Percentiles rank a stretch among this genome's conserved stretches.
Conservation (phyloP, 2,888 invertebrate genomes). For the Apamea sordens region DNA sequence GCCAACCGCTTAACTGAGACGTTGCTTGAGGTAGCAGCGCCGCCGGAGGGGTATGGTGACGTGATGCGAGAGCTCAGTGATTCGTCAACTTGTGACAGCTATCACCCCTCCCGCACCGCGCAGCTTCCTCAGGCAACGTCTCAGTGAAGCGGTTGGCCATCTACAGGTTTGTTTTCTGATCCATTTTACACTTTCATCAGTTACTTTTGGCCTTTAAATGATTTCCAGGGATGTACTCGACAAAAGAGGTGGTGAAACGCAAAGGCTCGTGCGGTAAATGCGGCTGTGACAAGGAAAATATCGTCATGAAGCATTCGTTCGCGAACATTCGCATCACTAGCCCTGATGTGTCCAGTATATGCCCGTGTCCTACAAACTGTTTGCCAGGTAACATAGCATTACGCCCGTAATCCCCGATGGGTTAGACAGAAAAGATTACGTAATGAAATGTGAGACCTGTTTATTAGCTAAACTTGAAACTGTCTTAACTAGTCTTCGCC, state of each 20-base stretch:
- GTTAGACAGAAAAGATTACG: too few species aligned
- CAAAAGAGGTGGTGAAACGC: conserved; percentile 72
- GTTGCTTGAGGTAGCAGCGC: too few species aligned
- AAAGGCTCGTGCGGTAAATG: conserved; percentile 75
- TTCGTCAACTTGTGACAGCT: too few species aligned
- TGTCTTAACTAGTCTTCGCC: too few species aligned
- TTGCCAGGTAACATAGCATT: conserved; percentile 69
- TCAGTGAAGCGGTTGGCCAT: background rate
- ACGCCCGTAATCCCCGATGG: background rate
- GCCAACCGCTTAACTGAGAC: too few species aligned
- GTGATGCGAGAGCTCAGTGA: too few species aligned
- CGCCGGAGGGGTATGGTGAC: too few species aligned
- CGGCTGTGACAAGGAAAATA: conserved; percentile 74
- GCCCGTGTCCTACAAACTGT: conserved; percentile 75
- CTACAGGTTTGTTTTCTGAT: background rate
- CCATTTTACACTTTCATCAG: background rate
- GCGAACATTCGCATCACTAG: conserved; percentile 79
- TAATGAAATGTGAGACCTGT: too few species aligned
- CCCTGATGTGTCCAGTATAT: conserved; percentile 77
- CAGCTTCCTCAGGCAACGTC: too few species aligned
- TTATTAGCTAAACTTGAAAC: too few species aligned
- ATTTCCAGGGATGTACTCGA: conserved; percentile 28
- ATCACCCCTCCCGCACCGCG: too few species aligned
- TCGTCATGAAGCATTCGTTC: conserved; percentile 77
- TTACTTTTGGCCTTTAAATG: background rate